Evolutionary conservation across 2,113 vertebrate species (phyloP).

Genomic region (Gallinago media): DNA sequence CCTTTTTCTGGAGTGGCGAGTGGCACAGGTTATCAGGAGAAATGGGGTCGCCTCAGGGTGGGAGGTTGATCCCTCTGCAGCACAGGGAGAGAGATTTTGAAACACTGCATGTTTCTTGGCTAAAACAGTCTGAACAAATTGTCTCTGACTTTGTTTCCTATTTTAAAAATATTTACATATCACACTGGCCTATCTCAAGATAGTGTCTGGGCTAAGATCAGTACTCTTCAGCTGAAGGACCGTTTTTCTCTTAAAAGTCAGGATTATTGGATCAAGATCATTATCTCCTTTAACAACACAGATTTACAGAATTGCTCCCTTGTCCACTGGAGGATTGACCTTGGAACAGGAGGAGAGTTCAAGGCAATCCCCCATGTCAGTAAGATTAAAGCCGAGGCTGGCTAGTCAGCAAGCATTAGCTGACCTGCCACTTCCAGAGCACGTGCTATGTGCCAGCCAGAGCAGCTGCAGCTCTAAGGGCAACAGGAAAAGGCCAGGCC

Average conservation of each 20-base stretch:
- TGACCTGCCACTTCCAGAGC: not conserved
- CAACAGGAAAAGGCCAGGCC: not conserved
- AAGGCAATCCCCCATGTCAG: conserved; percentile 26
- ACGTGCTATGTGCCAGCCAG: not conserved
- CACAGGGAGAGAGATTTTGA: not conserved
- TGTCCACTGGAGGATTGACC: conserved; percentile 25
- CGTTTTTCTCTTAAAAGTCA: conserved; percentile 29
- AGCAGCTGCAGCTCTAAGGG: not conserved
- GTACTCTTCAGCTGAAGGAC: not conserved
- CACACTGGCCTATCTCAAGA: not conserved
- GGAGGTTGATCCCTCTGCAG: not conserved
- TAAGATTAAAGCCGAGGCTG: conserved; percentile 41
- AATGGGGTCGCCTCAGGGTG: not conserved
- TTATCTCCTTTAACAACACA: conserved; percentile 34
- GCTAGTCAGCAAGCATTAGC: conserved; percentile 26
- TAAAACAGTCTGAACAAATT: not conserved
- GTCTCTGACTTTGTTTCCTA: not conserved
- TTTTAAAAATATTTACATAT: not conserved
- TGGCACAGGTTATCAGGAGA: not conserved
- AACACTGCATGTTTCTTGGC: not conserved
- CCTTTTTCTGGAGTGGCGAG: not conserved
- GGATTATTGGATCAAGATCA: conserved; percentile 12
- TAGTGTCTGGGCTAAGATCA: not conserved
- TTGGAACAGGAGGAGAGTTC: conserved; percentile 15
- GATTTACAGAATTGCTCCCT: conserved; percentile 21